Conservation (phyloP, 2,888 invertebrate species). For the Sclerodermus sp. region DNA sequence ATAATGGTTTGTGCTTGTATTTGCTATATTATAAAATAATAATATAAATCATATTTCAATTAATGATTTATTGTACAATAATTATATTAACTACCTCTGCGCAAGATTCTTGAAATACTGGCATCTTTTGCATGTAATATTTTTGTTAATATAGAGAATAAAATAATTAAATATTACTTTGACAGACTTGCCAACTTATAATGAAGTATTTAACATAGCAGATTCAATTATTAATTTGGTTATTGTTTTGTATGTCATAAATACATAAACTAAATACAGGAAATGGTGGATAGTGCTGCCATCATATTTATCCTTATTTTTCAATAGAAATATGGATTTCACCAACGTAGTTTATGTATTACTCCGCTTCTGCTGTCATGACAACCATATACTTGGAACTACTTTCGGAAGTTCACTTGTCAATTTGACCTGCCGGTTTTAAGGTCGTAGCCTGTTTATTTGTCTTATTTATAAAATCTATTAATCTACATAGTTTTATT, state of each 20-base stretch:
- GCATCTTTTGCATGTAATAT: constrained; percentile 32
- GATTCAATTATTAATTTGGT: too few species aligned
- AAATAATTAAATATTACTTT: too few species aligned
- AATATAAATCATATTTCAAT: background rate
- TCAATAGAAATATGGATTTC: background rate
- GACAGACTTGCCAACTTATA: too few species aligned
- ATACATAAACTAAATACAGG: background rate
- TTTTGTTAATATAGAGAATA: background rate
- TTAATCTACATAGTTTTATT: constrained; percentile 14
- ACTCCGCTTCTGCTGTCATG: constrained; percentile 36
- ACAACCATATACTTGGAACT: constrained; percentile 45
- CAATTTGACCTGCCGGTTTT: constrained; percentile 32
- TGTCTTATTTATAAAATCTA: too few species aligned
- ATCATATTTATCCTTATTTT: background rate
- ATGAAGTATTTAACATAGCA: too few species aligned
- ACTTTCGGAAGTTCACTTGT: constrained; percentile 47
- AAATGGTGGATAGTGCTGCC: background rate
- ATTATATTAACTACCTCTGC: constrained; percentile 38
- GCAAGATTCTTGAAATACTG: constrained; percentile 54
- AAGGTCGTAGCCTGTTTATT: too few species aligned
- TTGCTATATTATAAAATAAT: constrained; percentile 59
- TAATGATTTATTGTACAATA: background rate
- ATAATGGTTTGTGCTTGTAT: constrained; percentile 81
- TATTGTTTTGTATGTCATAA: background rate
- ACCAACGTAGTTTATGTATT: constrained; percentile 3